These are phyloP conservation scores for Antennarius striatus DNA, from an alignment of 2,113 vertebrate genomes.

Conservation along the genomic window DNA sequence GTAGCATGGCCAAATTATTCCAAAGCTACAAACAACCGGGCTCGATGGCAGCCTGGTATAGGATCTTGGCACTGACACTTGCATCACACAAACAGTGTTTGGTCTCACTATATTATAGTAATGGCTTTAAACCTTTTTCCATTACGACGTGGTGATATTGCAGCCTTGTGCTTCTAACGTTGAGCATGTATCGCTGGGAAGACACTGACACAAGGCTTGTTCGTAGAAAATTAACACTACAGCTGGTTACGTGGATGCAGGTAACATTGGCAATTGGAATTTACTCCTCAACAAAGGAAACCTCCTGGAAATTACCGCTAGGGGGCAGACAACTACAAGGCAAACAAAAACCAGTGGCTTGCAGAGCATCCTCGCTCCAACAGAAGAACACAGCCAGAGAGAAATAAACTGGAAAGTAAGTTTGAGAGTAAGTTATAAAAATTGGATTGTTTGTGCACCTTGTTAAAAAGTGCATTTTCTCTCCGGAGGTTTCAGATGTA, in stretches of 20 bases:
- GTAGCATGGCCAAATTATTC: constrained; percentile 74
- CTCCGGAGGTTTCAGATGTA: constrained; percentile 12
- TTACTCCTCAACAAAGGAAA: constrained; percentile 14
- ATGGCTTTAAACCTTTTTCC: constrained; percentile 68
- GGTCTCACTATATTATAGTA: constrained; percentile 69
- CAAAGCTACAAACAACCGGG: constrained; percentile 73
- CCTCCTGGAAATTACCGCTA: constrained; percentile 43
- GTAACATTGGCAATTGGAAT: constrained; percentile 37
- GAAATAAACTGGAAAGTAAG: constrained; percentile 21
- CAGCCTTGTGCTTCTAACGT: constrained; percentile 50
- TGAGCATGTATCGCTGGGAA: constrained; percentile 46
- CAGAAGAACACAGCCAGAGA: constrained; percentile 21
- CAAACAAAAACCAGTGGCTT: constrained; percentile 33
- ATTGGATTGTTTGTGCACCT: constrained; percentile 35
- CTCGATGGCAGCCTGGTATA: constrained; percentile 55
- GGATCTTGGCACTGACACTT: constrained; percentile 75
- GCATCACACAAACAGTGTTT: constrained; percentile 79
- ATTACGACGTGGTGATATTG: constrained; percentile 47
- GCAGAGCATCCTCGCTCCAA: constrained; percentile 28
- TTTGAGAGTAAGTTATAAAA: constrained; percentile 32
- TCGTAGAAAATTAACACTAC: constrained; percentile 44
- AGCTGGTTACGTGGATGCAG: constrained; percentile 55
- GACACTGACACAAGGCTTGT: constrained; percentile 48
- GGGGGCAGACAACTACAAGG: constrained; percentile 70
- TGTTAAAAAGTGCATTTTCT: constrained; percentile 22